Evolutionary conservation across 2,888 invertebrate genomes (phyloP), one percentile per base, ranked within the genome.

Genomic region (Drosophila ustulata): DNA sequence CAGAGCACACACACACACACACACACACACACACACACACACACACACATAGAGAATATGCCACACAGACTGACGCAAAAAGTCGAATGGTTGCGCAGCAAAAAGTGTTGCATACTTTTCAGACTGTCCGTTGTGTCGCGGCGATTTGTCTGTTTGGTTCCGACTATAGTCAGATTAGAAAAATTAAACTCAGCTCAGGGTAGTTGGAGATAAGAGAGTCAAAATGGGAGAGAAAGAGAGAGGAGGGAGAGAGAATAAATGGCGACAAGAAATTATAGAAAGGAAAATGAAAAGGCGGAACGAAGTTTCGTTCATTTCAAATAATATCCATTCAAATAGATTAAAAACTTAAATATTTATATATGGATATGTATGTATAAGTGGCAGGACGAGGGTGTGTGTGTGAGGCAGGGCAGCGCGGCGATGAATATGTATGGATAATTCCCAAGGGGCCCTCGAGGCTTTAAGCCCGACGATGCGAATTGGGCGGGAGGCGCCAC

Each of bases 311-410:
- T 28, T 69, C 71, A 56, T 70, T 72, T 78, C 86, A 82, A 87
- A 87, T 80, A 87, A 86, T 81, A 80, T 82, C 78, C 87, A 89
- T 89, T 90, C 85, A 90, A 89, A 88, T 89, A 85, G 83, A 89
- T 89, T 90, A 89, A 88, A 89, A 85, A 82, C 85, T 87, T 81
- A 90, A 90, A 86, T 89, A 90, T 89, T 89, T 88, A 86, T 83
- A 82, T 71, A 68, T 77, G 62, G 47, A 71, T 67, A 62, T 71
- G 11, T 64, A 23, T 46, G 6, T 46, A 39, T 11, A 53, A 43
- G 37, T 28, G 9, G 41, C 8, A 37, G 32, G 47, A 47, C 32
- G 7, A 58, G 23, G 47, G 47, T 55, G 5, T 28, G 45, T 23
- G 11, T 50, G 28, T 43, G 25, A 41, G 37, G 4, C 8, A 32